Conservation (phyloP, 2,113 vertebrate genomes). For the pig (Sus scrofa) region T2T-Sscrofa CM000812.6:192797501-192798000, state of each 20-base stretch:
- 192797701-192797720: background rate
- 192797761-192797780: slow-evolving; percentile 10
- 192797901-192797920: background rate
- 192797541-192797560: slow-evolving; percentile 29
- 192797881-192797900: slow-evolving; percentile 47
- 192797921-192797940: background rate
- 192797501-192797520: background rate
- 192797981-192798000: slow-evolving; percentile 2
- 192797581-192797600: too few relatives aligned
- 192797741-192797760: background rate
- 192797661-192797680: background rate
- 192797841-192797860: slow-evolving; percentile 10
- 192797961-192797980: slow-evolving; percentile 35
- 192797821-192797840: background rate
- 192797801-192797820: slow-evolving; percentile 35
- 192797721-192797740: slow-evolving; percentile 1
- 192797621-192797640: background rate
- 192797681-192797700: background rate
- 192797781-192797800: background rate
- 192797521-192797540: slow-evolving; percentile 26
- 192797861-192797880: background rate
- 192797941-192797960: background rate
- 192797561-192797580: slow-evolving; percentile 27
- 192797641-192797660: background rate
- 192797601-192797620: slow-evolving; percentile 32